Evolutionary conservation across 2,113 vertebrate species (phyloP).

Genomic region (Choloepus hoffmanni): DNA sequence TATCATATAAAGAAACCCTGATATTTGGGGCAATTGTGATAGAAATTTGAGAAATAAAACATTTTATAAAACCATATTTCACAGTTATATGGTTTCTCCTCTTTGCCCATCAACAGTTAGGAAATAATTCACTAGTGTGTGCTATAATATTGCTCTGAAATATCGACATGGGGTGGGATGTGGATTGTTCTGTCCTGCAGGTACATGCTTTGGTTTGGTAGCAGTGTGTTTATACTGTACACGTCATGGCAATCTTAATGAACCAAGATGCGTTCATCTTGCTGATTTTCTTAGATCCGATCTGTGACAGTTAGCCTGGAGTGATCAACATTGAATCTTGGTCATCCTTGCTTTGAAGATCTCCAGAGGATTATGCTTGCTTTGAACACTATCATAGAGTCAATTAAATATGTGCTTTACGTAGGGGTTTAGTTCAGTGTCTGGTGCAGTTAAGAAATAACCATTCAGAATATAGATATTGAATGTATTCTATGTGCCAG

Average conservation of each 20-base stretch:
- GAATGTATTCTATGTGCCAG: neutral
- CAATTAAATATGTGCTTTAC: neutral
- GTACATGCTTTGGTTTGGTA: neutral
- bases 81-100: neutral
- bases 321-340: neutral
- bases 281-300: neutral
- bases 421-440: neutral
- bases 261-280: neutral
- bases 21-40: neutral
- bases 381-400: neutral
- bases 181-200: neutral
- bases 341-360: neutral
- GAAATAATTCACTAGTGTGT: neutral
- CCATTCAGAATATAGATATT: neutral
- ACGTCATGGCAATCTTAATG: neutral
- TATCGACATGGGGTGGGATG: neutral
- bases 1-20: neutral
- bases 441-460: neutral
- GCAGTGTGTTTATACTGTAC: neutral
- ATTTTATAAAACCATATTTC: slow-evolving; percentile 25
- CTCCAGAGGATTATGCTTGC: neutral
- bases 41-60: neutral
- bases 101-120: neutral
- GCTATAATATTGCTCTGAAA: too few species aligned
- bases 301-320: neutral